These are phyloP conservation scores for Romanogobio albipinnatus DNA, from an alignment of 2,113 vertebrate species.

Conservation along the genomic window DNA sequence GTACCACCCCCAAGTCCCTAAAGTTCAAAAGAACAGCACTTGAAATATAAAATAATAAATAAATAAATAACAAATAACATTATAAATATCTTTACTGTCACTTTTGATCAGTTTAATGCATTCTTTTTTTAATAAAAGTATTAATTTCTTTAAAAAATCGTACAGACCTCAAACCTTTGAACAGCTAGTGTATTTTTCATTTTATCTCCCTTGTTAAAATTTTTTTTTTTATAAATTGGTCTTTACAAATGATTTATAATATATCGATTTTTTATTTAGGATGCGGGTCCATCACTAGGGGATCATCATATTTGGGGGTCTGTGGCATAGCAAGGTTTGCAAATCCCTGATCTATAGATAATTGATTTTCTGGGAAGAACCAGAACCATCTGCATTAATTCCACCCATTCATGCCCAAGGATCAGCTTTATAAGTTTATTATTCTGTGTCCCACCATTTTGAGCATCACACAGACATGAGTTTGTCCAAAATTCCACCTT, in stretches of 20 bases:
- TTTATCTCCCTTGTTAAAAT: too few species aligned
- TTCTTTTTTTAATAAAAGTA: not conserved
- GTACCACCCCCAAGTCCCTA: too few species aligned
- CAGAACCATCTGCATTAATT: not conserved
- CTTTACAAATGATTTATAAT: too few species aligned
- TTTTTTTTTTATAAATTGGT: too few species aligned
- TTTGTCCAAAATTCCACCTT: not conserved
- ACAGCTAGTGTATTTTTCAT: too few species aligned
- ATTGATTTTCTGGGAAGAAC: not conserved
- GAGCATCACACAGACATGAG: not conserved
- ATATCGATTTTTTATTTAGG: too few species aligned
- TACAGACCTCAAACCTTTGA: too few species aligned
- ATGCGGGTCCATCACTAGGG: too few species aligned
- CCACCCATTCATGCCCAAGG: not conserved
- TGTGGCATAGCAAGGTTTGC: not conserved
- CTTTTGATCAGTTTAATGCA: not conserved
- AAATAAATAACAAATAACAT: too few species aligned
- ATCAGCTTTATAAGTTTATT: not conserved
- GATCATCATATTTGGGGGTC: not conserved
- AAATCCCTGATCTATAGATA: not conserved
- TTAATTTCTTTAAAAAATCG: too few species aligned
- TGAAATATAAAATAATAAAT: too few species aligned
- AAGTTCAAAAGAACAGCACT: not conserved
- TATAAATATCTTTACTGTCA: not conserved
- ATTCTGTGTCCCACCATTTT: not conserved